These are phyloP conservation scores for Erithacus rubecula DNA, from an alignment of 2,797 vertebrate species.

Conservation along the genomic window DNA sequence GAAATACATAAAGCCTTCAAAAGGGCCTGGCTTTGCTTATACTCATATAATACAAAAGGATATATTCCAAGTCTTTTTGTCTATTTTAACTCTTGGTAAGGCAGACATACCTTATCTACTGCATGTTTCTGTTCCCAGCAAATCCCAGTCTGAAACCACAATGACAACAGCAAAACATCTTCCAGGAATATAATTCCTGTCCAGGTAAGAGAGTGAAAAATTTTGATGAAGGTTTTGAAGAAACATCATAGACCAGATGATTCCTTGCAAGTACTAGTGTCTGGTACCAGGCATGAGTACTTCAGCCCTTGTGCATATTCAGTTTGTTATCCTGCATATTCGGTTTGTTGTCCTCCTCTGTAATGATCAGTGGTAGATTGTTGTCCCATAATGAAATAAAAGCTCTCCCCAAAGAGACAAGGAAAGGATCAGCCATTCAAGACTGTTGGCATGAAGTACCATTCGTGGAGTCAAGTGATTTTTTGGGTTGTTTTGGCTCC, in stretches of 20 bases:
- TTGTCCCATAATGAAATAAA: not conserved
- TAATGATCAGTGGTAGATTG: not conserved
- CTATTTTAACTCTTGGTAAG: not conserved
- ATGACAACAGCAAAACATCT: not conserved
- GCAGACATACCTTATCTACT: not conserved
- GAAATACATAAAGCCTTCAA: not conserved
- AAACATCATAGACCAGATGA: not conserved
- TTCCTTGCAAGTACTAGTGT: not conserved
- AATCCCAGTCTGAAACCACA: not conserved
- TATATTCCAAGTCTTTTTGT: not conserved
- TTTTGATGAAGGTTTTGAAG: not conserved
- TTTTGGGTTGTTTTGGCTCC: not conserved
- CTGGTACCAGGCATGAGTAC: rapidly evolving
- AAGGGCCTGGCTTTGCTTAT: not conserved
- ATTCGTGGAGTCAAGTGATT: not conserved
- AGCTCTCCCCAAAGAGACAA: not conserved
- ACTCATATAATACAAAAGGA: not conserved
- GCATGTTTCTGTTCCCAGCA: not conserved
- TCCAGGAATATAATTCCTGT: not conserved
- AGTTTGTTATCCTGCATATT: not conserved
- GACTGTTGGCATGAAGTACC: not conserved
- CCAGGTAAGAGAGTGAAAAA: not conserved
- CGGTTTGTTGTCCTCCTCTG: too few relatives aligned
- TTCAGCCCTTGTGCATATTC: not conserved
- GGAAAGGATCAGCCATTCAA: not conserved